Conservation (phyloP, 2,113 vertebrate genomes). For the Mus pahari region DNA sequence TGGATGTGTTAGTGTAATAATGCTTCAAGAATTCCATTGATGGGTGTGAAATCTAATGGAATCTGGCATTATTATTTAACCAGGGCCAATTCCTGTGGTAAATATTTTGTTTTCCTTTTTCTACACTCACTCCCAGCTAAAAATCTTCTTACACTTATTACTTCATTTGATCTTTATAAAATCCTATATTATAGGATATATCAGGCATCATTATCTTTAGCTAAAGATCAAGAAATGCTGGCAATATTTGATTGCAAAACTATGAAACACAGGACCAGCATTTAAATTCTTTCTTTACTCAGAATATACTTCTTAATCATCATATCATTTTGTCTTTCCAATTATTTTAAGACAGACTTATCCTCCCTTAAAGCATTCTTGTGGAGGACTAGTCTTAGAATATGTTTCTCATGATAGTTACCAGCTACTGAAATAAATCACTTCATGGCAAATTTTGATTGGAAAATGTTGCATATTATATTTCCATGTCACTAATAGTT, state of each 20-base stretch:
- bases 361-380: not conserved
- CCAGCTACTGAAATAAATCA: not conserved
- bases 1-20: not conserved
- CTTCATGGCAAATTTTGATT: constrained; percentile 2
- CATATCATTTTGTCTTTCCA: constrained; percentile 5
- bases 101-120: not conserved
- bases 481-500: not conserved
- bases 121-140: too few species aligned
- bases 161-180: constrained; percentile 43
- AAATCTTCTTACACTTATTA: not conserved
- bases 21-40: not conserved
- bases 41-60: not conserved
- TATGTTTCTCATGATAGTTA: not conserved
- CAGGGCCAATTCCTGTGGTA: not conserved
- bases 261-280: not conserved
- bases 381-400: not conserved
- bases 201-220: constrained; percentile 31
- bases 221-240: constrained; percentile 68
- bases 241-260: not conserved
- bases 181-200: not conserved
- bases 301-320: not conserved
- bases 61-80: not conserved
- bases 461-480: not conserved
- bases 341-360: not conserved
- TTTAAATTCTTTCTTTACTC: not conserved